Conservation (phyloP, 1,140 invertebrate genomes). For the Drosophila azteca region DNA sequence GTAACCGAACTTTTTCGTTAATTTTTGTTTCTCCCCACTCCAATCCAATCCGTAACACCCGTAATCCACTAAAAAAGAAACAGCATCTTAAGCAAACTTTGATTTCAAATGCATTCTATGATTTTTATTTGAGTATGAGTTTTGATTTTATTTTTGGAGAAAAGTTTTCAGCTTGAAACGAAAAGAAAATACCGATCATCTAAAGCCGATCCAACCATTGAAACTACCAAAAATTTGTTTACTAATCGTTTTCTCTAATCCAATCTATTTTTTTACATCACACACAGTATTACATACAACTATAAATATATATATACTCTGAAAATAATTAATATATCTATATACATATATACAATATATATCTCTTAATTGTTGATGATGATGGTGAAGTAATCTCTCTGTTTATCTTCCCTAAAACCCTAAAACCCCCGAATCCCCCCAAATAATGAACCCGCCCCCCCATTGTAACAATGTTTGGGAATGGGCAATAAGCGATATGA, state of each 20-base stretch:
- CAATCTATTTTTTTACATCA: conserved; percentile 74
- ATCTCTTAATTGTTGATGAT: conserved; percentile 81
- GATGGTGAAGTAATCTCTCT: conserved; percentile 84
- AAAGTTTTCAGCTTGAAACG: conserved; percentile 39
- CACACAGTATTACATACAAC: conserved; percentile 71
- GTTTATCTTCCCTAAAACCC: conserved; percentile 79
- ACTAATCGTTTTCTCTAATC: conserved; percentile 81
- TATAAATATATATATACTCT: conserved; percentile 52
- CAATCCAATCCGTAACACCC: too few relatives aligned
- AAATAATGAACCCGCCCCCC: conserved; percentile 26
- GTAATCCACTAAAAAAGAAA: not conserved
- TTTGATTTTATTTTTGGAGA: conserved; percentile 23
- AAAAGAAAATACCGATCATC: conserved; percentile 21
- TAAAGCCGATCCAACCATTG: conserved; percentile 37
- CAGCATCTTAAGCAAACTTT: not conserved
- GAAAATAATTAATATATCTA: conserved; percentile 49
- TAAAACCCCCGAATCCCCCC: conserved; percentile 29
- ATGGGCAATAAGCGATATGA: conserved; percentile 88
- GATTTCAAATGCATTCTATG: conserved; percentile 35
- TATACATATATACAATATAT: conserved; percentile 44
- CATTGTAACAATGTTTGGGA: conserved; percentile 84
- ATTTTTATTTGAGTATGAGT: conserved; percentile 32
- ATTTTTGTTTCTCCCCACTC: conserved; percentile 31
- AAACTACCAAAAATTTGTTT: conserved; percentile 62
- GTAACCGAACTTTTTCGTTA: not conserved